Evolutionary conservation across 1,140 invertebrate genomes (phyloP).

Genomic region (Sycophila sp.): DNA sequence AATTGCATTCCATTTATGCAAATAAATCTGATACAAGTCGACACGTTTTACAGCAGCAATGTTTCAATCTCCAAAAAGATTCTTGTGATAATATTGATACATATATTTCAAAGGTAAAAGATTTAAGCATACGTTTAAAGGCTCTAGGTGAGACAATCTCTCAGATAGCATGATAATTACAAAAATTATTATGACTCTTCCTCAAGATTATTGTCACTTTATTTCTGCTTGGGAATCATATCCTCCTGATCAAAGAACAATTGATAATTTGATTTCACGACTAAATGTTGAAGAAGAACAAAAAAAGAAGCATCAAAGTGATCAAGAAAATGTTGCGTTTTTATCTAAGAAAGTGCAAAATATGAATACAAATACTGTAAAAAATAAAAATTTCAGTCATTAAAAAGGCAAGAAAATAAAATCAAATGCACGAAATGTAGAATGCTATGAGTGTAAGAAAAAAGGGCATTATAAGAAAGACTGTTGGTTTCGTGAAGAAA

Average conservation of each 20-base stretch:
- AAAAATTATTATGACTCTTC: slow-evolving; percentile 50
- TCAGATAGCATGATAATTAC: no score
- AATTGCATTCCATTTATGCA: slow-evolving; percentile 50
- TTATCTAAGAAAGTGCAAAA: no score
- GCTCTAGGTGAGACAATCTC: slow-evolving; percentile 42
- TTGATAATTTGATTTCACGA: slow-evolving; percentile 47
- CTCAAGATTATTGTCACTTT: slow-evolving; percentile 48
- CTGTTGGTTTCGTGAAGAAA: no score
- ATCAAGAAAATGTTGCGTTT: no score
- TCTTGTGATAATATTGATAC: slow-evolving; percentile 40
- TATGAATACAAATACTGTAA: no score
- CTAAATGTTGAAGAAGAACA: slow-evolving; percentile 45
- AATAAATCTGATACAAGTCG: slow-evolving; percentile 47
- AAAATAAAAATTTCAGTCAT: no score
- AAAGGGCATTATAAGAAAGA: no score
- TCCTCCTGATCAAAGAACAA: slow-evolving; percentile 41
- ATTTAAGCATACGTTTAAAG: slow-evolving; percentile 43
- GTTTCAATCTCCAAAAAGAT: slow-evolving; percentile 43
- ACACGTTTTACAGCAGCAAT: slow-evolving; percentile 49
- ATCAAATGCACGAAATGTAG: no score
- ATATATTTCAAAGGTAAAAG: slow-evolving; percentile 50
- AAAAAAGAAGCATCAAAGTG: no score
- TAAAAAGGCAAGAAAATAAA: no score
- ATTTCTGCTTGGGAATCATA: slow-evolving; percentile 55
- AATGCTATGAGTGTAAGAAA: no score